phyloP scores from a whole-genome alignment of 1,140 invertebrate species.

The Euglossa dilemma region DNA sequence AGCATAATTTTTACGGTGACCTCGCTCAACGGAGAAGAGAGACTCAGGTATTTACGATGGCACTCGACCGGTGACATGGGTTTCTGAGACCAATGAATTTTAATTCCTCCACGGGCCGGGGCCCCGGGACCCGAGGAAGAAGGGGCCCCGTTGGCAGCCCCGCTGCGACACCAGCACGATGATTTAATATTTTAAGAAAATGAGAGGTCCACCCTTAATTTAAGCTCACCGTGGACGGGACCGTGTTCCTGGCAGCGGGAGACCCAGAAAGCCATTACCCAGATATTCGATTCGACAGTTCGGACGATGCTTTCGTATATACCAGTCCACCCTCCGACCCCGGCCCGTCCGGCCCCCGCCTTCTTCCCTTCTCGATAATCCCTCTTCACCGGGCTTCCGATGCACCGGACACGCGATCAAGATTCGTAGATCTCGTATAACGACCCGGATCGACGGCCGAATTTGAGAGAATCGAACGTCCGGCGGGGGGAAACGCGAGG shows the following conservation, averaged over 20 bases:
- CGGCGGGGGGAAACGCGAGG: neutral
- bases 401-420: constrained; percentile 49
- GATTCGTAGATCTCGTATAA: constrained; percentile 36
- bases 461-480: neutral
- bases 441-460: constrained; percentile 6
- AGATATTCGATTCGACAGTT: constrained; percentile 71
- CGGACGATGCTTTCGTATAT: constrained; percentile 57
- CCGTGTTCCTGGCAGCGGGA: constrained; percentile 72
- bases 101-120: constrained; percentile 75
- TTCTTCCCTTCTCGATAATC: constrained; percentile 55
- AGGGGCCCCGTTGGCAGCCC: constrained; percentile 68
- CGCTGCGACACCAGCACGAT: constrained; percentile 80
- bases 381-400: constrained; percentile 54
- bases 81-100: constrained; percentile 82
- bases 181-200: constrained; percentile 83
- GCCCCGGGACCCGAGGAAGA: too few relatives aligned
- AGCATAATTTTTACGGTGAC: constrained; percentile 79
- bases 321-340: neutral
- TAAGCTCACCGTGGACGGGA: constrained; percentile 69
- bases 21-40: constrained; percentile 58
- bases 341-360: neutral
- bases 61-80: constrained; percentile 81
- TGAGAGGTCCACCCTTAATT: constrained; percentile 80
- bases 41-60: constrained; percentile 81
- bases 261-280: constrained; percentile 70